phyloP scores from a whole-genome alignment of 1,140 invertebrate species.

The Elymnias hypermnestra region DNA sequence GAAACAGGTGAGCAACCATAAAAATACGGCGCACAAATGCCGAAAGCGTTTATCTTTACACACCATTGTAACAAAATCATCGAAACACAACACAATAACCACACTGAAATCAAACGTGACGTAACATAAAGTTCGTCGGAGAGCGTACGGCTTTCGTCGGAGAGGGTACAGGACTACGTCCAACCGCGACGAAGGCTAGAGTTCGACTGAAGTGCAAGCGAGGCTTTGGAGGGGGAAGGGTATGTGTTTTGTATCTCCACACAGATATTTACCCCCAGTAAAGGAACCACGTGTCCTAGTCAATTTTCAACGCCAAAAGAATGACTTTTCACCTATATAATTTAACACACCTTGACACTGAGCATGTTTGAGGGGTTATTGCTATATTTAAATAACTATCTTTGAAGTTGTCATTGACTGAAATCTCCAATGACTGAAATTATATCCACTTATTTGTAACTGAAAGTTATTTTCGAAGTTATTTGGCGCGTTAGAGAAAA shows the following conservation, averaged over 20 bases:
- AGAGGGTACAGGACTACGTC: conserved; percentile 15
- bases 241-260: conserved; percentile 60
- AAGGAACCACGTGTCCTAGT: conserved; percentile 59
- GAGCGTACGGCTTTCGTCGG: too few relatives aligned
- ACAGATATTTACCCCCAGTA: conserved; percentile 40
- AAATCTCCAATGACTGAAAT: too few relatives aligned
- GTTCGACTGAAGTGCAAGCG: conserved; percentile 42
- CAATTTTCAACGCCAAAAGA: conserved; percentile 52
- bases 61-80: conserved; percentile 60
- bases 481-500: too few relatives aligned
- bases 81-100: conserved; percentile 54
- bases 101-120: conserved; percentile 50
- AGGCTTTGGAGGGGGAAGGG: conserved; percentile 44
- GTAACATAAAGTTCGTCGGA: conserved; percentile 49
- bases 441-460: too few relatives aligned
- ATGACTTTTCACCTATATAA: conserved; percentile 36
- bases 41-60: conserved; percentile 40
- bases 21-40: conserved; percentile 44
- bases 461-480: too few relatives aligned
- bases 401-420: too few relatives aligned
- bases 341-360: too few relatives aligned
- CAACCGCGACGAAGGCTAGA: conserved; percentile 31
- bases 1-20: conserved; percentile 58
- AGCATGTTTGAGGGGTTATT: too few relatives aligned
- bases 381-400: too few relatives aligned